Evolutionary conservation across 2,797 vertebrate genomes (phyloP).

Genomic region (Mormyrus proboscirostris): DNA sequence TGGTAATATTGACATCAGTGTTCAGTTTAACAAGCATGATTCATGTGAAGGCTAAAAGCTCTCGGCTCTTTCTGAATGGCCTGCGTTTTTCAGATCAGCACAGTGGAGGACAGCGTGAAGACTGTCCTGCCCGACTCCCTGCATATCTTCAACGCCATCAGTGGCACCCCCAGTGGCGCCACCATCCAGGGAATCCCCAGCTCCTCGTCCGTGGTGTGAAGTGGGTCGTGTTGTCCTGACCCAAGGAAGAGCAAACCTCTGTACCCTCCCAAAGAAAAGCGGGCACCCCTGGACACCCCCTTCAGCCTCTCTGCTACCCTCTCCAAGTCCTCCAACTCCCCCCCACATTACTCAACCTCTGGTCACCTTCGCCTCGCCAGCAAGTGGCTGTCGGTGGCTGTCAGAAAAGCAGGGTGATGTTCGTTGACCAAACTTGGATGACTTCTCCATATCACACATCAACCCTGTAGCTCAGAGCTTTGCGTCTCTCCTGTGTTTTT

Average conservation of each 20-base stretch:
- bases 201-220: conserved; percentile 89
- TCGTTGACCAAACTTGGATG: background rate
- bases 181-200: conserved; percentile 88
- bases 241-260: conserved; percentile 11
- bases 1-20: conserved; percentile 71
- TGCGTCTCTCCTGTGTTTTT: background rate
- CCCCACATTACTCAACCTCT: background rate
- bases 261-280: background rate
- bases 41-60: background rate
- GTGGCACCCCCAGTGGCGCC: conserved; percentile 84
- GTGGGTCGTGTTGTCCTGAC: conserved; percentile 11
- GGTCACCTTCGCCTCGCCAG: background rate
- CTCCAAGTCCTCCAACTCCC: background rate
- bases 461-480: background rate
- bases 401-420: background rate
- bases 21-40: background rate
- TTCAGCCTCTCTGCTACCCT: background rate
- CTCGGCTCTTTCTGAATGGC: background rate
- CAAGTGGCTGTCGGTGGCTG: background rate
- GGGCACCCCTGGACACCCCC: background rate
- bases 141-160: conserved; percentile 98
- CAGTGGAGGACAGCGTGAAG: conserved; percentile 81
- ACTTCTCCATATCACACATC: background rate
- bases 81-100: conserved; percentile 69
- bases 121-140: conserved; percentile 81